phyloP scores from a whole-genome alignment of 23 tunicate genomes.

The Aplidium turbinatum region DNA sequence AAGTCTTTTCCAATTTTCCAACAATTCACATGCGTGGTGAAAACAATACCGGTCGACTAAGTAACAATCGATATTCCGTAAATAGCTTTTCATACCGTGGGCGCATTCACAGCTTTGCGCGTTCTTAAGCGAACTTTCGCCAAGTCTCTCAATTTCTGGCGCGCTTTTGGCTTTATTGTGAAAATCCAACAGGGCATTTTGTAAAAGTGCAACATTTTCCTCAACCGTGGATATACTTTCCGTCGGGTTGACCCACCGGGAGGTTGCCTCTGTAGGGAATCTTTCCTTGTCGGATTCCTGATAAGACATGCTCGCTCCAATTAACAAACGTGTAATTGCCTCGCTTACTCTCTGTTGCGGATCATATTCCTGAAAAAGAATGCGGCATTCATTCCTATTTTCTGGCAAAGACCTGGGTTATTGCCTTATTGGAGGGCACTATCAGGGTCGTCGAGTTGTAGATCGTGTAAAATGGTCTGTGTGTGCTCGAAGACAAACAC shows the following conservation, averaged over 20 bases:
- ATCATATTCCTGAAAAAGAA: constrained; percentile 48
- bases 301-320: constrained; percentile 6
- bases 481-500: no score
- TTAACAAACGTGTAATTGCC: constrained; percentile 49
- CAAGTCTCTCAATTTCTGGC: no score
- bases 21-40: not conserved
- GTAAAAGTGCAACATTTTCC: constrained; percentile 18
- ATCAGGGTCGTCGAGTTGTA: no score
- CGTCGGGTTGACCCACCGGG: constrained; percentile 28
- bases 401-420: no score
- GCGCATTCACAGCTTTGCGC: not conserved
- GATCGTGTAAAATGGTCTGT: no score
- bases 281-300: not conserved
- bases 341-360: constrained; percentile 36
- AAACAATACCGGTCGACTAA: constrained; percentile 1
- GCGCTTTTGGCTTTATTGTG: no score
- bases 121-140: not conserved
- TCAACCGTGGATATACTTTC: not conserved
- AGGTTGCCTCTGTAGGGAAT: not conserved
- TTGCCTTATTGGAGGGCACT: no score
- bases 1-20: constrained; percentile 10
- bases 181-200: constrained; percentile 23
- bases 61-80: not conserved
- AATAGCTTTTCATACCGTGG: not conserved
- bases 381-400: not conserved